These are phyloP conservation scores for Onychomys arenicola DNA, from an alignment of 2,797 vertebrate genomes.

Conservation along the genomic window DNA sequence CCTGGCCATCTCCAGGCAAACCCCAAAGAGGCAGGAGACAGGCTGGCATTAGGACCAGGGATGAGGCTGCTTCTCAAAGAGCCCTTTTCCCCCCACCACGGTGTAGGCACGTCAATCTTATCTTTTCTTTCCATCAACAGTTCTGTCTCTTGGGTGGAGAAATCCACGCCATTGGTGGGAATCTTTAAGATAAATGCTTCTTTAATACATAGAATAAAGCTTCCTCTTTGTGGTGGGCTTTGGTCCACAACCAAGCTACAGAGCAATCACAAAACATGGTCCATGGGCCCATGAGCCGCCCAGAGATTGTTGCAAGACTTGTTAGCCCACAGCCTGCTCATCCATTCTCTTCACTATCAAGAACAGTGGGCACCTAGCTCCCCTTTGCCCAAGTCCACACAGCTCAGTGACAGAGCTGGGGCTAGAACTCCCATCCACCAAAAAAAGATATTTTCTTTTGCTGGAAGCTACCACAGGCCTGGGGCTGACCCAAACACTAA, in stretches of 20 bases:
- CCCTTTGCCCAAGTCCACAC: neutral
- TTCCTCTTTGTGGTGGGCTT: neutral
- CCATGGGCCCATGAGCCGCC: rapidly evolving
- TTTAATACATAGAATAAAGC: neutral
- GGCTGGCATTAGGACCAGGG: neutral
- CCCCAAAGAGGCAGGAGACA: neutral
- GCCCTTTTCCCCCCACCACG: neutral
- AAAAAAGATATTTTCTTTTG: neutral
- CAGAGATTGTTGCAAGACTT: too few species aligned
- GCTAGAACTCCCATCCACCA: neutral
- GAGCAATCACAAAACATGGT: neutral
- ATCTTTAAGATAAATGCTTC: neutral
- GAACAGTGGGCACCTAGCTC: rapidly evolving
- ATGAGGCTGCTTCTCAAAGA: rapidly evolving
- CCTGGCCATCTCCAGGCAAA: neutral
- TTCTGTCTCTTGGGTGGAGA: neutral
- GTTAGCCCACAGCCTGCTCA: rapidly evolving
- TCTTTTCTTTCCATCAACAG: neutral
- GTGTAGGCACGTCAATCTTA: neutral
- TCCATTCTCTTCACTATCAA: neutral
- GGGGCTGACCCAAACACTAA: neutral
- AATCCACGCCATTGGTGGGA: neutral
- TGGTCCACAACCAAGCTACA: neutral
- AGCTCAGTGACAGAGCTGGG: neutral
- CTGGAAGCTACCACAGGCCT: neutral